A percentile compares a stretch with the other conserved stretches of the same genome.
Evolutionary conservation across 1,140 invertebrate genomes (phyloP).

Genomic region (Akabosia matsudoensis): DNA sequence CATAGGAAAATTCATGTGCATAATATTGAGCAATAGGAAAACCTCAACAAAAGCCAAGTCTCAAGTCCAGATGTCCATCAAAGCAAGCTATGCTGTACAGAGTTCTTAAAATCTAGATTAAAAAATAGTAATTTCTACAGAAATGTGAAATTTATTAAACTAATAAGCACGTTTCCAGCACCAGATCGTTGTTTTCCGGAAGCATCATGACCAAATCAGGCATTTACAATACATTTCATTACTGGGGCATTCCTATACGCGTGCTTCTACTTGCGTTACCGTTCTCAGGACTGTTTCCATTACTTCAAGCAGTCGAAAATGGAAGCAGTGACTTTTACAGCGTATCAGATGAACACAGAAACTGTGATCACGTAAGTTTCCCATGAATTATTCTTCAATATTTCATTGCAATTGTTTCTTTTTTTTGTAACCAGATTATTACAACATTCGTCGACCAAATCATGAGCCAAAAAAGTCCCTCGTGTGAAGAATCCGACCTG

Average conservation of each 20-base stretch:
- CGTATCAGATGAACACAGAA: background rate
- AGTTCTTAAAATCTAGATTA: no score
- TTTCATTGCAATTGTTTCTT: background rate
- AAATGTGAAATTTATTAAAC: no score
- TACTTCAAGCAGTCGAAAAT: background rate
- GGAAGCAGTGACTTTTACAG: background rate
- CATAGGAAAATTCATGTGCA: no score
- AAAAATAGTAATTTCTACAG: no score
- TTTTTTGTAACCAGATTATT: background rate
- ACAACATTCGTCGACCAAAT: conserved; percentile 12
- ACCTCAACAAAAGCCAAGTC: background rate
- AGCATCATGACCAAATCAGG: no score
- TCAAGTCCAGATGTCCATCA: background rate
- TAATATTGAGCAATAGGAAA: background rate
- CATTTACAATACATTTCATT: no score
- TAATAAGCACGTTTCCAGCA: no score
- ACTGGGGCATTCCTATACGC: no score
- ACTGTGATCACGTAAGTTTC: background rate
- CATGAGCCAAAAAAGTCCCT: background rate
- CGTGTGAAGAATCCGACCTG: conserved; percentile 13
- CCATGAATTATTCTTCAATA: background rate
- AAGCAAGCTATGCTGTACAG: no score
- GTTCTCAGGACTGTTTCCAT: no score
- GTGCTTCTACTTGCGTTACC: no score
- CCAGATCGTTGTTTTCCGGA: no score